These are phyloP conservation scores for Ecliptopera silaceata DNA, from an alignment of 2,888 invertebrate genomes.

Conservation along the genomic window DNA sequence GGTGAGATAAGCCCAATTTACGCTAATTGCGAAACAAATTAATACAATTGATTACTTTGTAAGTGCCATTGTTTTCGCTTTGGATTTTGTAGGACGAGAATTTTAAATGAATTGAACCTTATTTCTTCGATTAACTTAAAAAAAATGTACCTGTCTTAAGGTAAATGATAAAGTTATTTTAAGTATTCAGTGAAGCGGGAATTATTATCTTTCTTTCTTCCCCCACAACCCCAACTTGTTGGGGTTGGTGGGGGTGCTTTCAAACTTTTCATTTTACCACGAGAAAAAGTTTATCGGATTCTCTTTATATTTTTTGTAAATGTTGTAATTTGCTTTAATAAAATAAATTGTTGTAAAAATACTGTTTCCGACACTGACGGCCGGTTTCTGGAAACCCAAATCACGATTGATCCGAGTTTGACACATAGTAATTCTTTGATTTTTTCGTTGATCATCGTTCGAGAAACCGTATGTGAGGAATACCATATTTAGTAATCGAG, in stretches of 20 bases:
- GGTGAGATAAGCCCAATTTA: constrained; percentile 12
- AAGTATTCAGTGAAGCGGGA: constrained; percentile 33
- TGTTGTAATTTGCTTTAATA: too few relatives aligned
- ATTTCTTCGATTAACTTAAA: too few relatives aligned
- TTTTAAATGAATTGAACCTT: constrained; percentile 16
- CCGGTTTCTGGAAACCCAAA: too few relatives aligned
- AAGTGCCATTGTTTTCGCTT: neutral
- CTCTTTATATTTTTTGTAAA: too few relatives aligned
- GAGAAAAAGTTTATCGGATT: constrained; percentile 25
- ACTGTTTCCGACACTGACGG: too few relatives aligned
- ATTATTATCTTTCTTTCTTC: constrained; percentile 29
- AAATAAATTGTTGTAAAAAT: too few relatives aligned
- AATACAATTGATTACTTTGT: neutral
- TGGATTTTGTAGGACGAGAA: neutral
- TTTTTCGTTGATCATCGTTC: too few relatives aligned
- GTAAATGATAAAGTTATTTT: constrained; percentile 32
- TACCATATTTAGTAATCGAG: too few relatives aligned
- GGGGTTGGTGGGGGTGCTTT: neutral
- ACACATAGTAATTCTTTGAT: too few relatives aligned
- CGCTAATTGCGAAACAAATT: constrained; percentile 1
- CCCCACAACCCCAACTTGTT: constrained; percentile 14
- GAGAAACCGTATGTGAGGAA: too few relatives aligned
- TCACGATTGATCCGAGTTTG: too few relatives aligned
- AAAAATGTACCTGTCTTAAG: neutral
- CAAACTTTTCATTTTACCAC: constrained; percentile 28